Conservation (phyloP, 2,797 vertebrate genomes). For the Scarus forsteni region DNA sequence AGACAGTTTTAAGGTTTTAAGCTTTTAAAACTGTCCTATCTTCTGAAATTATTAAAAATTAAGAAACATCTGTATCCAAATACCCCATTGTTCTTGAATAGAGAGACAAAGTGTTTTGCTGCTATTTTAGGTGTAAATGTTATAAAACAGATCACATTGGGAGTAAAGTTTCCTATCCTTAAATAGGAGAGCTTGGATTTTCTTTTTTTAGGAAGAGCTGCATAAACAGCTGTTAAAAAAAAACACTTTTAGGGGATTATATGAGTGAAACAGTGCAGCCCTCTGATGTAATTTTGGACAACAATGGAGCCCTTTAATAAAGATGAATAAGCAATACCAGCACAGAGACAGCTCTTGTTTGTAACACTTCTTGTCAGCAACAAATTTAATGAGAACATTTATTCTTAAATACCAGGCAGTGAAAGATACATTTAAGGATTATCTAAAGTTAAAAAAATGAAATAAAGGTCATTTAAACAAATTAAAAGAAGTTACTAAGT, state of each 20-base stretch:
- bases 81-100: not conserved
- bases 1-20: too few species aligned
- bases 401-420: too few species aligned
- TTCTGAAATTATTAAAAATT: too few species aligned
- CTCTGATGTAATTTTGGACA: not conserved
- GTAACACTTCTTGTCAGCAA: too few species aligned
- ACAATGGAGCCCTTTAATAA: not conserved
- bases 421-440: too few species aligned
- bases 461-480: too few species aligned
- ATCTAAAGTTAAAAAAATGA: too few species aligned
- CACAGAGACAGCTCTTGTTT: not conserved
- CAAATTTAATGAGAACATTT: not conserved
- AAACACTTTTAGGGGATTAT: not conserved
- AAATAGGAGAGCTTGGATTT: too few species aligned
- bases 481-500: too few species aligned
- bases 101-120: not conserved
- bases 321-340: not conserved
- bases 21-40: too few species aligned
- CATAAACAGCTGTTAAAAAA: not conserved
- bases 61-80: too few species aligned
- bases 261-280: not conserved
- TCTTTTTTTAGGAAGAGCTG: not conserved
- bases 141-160: not conserved
- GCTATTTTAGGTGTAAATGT: not conserved
- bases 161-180: not conserved